A percentile compares a stretch with the other conserved stretches of the same genome.
Conservation (phyloP, 2,113 vertebrate species). For the Trinectes maculatus region DNA sequence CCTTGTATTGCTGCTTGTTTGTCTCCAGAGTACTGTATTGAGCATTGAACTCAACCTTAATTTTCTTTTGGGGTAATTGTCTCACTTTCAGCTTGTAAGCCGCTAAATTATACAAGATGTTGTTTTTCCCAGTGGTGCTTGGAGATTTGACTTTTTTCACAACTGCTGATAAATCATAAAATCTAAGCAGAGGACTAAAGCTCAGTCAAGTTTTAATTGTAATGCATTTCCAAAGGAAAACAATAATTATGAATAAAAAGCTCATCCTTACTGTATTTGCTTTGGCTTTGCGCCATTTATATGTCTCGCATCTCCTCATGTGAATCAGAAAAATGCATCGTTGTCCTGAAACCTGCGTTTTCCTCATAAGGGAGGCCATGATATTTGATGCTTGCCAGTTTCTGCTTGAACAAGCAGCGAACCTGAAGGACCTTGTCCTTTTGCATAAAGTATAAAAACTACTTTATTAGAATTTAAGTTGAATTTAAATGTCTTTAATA, state of each 20-base stretch:
- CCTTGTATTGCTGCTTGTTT: constrained; percentile 1
- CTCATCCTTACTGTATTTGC: constrained; percentile 5
- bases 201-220: neutral
- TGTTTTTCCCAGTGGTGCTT: neutral
- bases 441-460: neutral
- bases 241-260: constrained; percentile 26
- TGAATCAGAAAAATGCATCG: constrained; percentile 16
- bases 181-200: neutral
- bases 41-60: neutral
- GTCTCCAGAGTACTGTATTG: neutral
- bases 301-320: constrained; percentile 50
- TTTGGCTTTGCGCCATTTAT: constrained; percentile 47
- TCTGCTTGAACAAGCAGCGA: constrained; percentile 11
- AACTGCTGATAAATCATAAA: constrained; percentile 6
- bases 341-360: neutral
- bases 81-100: constrained; percentile 1
- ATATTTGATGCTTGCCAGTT: constrained; percentile 22
- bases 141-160: constrained; percentile 9
- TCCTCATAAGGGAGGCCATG: neutral
- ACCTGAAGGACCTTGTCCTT: constrained; percentile 11
- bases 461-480: neutral
- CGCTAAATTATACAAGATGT: neutral
- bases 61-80: constrained; percentile 1
- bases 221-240: constrained; percentile 19
- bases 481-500: too few species aligned